These are phyloP conservation scores for Fragum sueziense DNA, from an alignment of 2,888 invertebrate genomes.

Conservation along the genomic window DNA sequence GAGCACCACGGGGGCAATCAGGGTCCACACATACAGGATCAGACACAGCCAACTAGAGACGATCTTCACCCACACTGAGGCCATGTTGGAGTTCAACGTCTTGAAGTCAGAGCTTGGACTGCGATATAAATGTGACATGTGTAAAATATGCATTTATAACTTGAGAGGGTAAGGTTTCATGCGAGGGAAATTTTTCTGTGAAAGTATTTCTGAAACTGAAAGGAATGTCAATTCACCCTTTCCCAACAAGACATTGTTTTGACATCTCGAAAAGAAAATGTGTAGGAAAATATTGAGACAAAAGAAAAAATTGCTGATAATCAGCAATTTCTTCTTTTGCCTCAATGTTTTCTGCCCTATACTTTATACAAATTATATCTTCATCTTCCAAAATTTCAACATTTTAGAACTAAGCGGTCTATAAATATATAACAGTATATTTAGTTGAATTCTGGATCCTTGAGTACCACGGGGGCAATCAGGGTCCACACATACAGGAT, in stretches of 20 bases:
- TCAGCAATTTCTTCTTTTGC: conserved; percentile 1
- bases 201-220: conserved; percentile 85
- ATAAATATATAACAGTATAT: too few relatives aligned
- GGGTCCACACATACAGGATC: conserved; percentile 95
- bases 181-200: not conserved
- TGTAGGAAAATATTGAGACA: not conserved
- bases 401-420: too few relatives aligned
- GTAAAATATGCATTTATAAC: too few relatives aligned
- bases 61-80: conserved; percentile 99
- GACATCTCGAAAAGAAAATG: too few relatives aligned
- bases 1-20: conserved; percentile 94
- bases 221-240: too few relatives aligned
- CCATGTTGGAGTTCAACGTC: conserved; percentile 87
- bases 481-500: conserved; percentile 97
- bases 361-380: too few relatives aligned
- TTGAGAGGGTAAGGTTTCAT: not conserved
- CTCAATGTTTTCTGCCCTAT: not conserved
- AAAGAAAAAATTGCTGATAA: not conserved
- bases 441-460: conserved; percentile 90
- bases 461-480: conserved; percentile 93
- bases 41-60: conserved; percentile 98
- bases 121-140: conserved; percentile 81
- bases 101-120: conserved; percentile 94
- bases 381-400: too few relatives aligned
- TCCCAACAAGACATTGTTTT: too few relatives aligned